Base-by-base conservation (phyloP, 1,140 invertebrate genomes). In the Oreohelix idahoensis region DNA sequence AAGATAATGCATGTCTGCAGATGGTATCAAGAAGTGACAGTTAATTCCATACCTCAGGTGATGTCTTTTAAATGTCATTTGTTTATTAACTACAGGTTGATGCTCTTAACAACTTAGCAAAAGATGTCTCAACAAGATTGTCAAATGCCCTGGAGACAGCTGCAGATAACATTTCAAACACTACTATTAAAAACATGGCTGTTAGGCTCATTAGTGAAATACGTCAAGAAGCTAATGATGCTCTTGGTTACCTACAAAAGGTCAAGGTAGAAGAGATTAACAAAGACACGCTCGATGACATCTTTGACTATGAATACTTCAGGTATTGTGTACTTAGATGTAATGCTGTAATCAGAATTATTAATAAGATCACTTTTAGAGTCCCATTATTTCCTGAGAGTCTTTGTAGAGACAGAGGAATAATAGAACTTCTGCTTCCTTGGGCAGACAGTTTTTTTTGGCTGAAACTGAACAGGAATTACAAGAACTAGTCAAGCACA, bases 151-250 rank as follows among this genome's bases (percentile, higher is more conserved):
- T 89, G 42, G 36, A 84, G 39, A 75, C 81, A 35, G 86, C 79
- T n/a, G 63, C 88, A 26, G 70, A 38, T 42, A 71, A 78, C 8
- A 81, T 88, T 8, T 29, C 70, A 10, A 87, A 89, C 74, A 29
- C 45, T 17, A 86, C 86, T 29, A 81, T 84, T 10, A 80, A 39
- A 17, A 83, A 78, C 32, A 76, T 51, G 29, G 85, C 87, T 15
- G 39, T 51, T 0, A 51, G 83, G 1, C 63, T 85, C 35, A 83
- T 84, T 0, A 81, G 84, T 17, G 70, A 88, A 0, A 89, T 90
- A 38, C 51, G 49, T 32, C 81, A 79, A 11, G 74, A 87, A n/a
- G 82, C 86, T 8, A 36, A 26, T 1, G 49, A 81, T 58, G 87
- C 85, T 11, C 79, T 66, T 51, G 23, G 23, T 45, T 51, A 51